A percentile compares a stretch with the other conserved stretches of the same genome.
These are phyloP conservation scores for Drosophila ambigua DNA, from an alignment of 1,140 invertebrate species.

Conservation along the genomic window DNA sequence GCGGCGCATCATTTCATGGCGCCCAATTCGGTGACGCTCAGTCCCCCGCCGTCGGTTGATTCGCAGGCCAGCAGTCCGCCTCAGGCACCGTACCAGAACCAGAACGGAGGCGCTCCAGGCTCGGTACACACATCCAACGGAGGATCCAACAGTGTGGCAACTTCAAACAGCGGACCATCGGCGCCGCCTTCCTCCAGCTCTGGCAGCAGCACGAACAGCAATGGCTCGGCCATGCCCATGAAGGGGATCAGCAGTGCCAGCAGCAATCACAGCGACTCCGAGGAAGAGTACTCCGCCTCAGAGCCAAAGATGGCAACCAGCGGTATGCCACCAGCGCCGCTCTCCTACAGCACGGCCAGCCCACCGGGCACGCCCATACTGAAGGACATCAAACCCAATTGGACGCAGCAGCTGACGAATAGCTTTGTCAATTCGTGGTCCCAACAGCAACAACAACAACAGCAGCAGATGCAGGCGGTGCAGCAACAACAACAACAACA, in stretches of 20 bases:
- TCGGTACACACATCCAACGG: too few species aligned
- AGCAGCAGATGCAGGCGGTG: slow-evolving; percentile 56
- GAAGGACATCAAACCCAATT: slow-evolving; percentile 78
- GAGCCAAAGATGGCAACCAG: slow-evolving; percentile 64
- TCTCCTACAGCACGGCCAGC: slow-evolving; percentile 84
- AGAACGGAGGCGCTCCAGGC: slow-evolving; percentile 21
- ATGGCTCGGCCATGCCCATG: slow-evolving; percentile 71
- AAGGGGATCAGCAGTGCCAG: slow-evolving; percentile 85
- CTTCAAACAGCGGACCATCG: slow-evolving; percentile 4
- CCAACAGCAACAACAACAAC: slow-evolving; percentile 75
- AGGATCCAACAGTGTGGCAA: too few species aligned
- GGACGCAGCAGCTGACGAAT: slow-evolving; percentile 81
- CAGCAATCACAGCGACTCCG: slow-evolving; percentile 90
- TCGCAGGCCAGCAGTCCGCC: slow-evolving; percentile 94
- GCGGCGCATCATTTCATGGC: slow-evolving; percentile 87
- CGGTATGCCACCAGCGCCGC: slow-evolving; percentile 47
- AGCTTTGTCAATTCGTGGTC: slow-evolving; percentile 82
- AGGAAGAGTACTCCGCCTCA: slow-evolving; percentile 87
- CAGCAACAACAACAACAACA: slow-evolving; percentile 61
- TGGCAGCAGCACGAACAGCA: slow-evolving; percentile 84
- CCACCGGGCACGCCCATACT: slow-evolving; percentile 87
- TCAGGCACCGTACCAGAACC: slow-evolving; percentile 84
- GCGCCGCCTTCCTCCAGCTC: slow-evolving; percentile 34
- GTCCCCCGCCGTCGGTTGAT: slow-evolving; percentile 94
- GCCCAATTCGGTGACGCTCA: slow-evolving; percentile 93